Base-by-base conservation (phyloP, 2,113 vertebrate genomes). In the Triplophysa siluroides region DNA sequence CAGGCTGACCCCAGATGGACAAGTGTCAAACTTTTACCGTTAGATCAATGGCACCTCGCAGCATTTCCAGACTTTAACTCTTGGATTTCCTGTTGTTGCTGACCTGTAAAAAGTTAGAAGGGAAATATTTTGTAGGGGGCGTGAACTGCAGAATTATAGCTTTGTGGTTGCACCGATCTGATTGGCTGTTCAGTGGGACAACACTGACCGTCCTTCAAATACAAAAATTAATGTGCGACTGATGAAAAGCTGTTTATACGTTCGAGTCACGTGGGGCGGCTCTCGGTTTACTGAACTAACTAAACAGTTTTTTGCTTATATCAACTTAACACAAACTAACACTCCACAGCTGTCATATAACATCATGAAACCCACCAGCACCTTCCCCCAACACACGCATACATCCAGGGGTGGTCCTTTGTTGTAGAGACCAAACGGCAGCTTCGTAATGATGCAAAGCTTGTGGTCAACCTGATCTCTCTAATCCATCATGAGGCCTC, bases 371-470 rank as follows among this genome's bases (percentile, higher is more conserved):
- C 24, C 61, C 74, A 50, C 14, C 43, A 63, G 60, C 24, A 76
- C 74, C 61, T 76, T 64, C 74, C 74, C 74, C 74, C 74, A 76
- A 76, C 74, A 65, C 74, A 63, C 45, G 38, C 45, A 52, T 52
- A n/a, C 12, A 12, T 63, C 61, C 74, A 63, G 74, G 74, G 74
- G 74, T 76, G 74, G 74, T 76, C 74, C 33, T 76, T 65, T 76
- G 74, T 76, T 54, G 23, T 16, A 60, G 29, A 72, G 70, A 56
- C 52, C 58, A 61, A 61, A 61, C 58, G 4, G 52, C 29, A 73
- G 33, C 71, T 19, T 21, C 21, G 33, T 45, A 75, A 75, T 45
- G 72, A 45, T 11, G 61, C 45, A 65, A 76, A 76, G 61, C 74
- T 65, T 24, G 13, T 45, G 8, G 74, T 76, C 74, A 76, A 43